These are phyloP conservation scores for Drosophila suzukii DNA, from an alignment of 1,140 invertebrate genomes.

Conservation along the genomic window DNA sequence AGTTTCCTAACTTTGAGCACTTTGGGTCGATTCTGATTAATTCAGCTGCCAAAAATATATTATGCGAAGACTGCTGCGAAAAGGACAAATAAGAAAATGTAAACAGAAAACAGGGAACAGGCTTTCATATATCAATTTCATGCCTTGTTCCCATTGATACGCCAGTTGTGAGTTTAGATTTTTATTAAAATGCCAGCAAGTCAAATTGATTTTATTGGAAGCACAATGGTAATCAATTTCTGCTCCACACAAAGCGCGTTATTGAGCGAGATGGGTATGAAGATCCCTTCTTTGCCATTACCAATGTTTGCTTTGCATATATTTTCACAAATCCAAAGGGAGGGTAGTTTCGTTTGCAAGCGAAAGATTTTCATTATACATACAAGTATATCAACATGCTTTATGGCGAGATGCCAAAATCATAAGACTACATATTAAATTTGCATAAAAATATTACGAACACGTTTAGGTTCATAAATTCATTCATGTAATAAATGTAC, in stretches of 20 bases:
- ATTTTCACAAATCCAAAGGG: neutral
- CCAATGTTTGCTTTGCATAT: slow-evolving; percentile 3
- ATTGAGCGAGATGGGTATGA: neutral
- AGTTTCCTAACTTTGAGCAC: too few species aligned
- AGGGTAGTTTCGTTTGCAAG: too few species aligned
- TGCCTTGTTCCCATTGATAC: slow-evolving; percentile 49
- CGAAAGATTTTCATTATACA: slow-evolving; percentile 1
- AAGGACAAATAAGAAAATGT: slow-evolving; percentile 3
- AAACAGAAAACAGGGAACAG: neutral
- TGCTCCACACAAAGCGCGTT: slow-evolving; percentile 3
- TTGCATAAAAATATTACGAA: neutral
- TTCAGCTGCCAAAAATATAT: slow-evolving; percentile 14
- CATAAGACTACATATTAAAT: neutral
- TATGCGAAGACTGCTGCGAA: slow-evolving; percentile 12
- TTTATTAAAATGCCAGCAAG: slow-evolving; percentile 63
- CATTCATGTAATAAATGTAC: too few species aligned
- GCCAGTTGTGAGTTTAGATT: slow-evolving; percentile 55
- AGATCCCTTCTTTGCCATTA: slow-evolving; percentile 2
- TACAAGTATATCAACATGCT: slow-evolving; percentile 1
- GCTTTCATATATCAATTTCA: slow-evolving; percentile 39
- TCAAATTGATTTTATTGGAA: slow-evolving; percentile 42
- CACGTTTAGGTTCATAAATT: neutral
- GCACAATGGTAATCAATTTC: slow-evolving; percentile 32
- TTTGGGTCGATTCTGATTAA: neutral
- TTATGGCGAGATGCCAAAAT: neutral